Conservation (phyloP, 2,113 vertebrate species). For the Pteropus alecto region DNA sequence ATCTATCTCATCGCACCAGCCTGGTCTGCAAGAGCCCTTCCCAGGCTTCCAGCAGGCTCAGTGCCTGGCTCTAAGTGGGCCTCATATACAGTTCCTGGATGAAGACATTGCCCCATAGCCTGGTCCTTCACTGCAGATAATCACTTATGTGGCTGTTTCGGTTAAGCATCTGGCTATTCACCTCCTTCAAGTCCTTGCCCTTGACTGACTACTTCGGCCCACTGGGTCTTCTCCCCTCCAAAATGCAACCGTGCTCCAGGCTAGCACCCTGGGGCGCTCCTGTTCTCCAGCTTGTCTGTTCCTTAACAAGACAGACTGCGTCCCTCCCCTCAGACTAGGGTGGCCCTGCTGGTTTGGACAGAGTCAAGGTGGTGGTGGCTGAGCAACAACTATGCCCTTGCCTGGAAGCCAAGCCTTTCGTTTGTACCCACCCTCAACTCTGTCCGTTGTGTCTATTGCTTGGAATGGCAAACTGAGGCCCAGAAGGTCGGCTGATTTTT, state of each 20-base stretch:
- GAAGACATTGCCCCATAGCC: background rate
- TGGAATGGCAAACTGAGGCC: background rate
- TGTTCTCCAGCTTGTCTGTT: background rate
- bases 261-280: background rate
- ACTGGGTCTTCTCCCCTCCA: too few species aligned
- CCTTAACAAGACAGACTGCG: background rate
- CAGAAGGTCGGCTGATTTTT: background rate
- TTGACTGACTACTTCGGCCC: background rate
- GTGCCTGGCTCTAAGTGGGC: background rate
- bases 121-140: background rate
- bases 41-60: background rate
- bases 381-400: background rate
- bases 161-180: background rate
- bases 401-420: background rate
- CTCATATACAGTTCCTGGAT: background rate
- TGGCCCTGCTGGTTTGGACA: background rate
- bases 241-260: background rate
- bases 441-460: background rate
- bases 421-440: background rate
- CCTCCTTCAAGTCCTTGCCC: background rate
- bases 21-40: background rate
- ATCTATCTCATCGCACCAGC: background rate
- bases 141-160: background rate
- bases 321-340: background rate
- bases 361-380: background rate